A percentile compares a stretch with the other conserved stretches of the same genome.
Conservation (phyloP, 2,888 invertebrate genomes). For the Pristionchus entomophagus region DNA sequence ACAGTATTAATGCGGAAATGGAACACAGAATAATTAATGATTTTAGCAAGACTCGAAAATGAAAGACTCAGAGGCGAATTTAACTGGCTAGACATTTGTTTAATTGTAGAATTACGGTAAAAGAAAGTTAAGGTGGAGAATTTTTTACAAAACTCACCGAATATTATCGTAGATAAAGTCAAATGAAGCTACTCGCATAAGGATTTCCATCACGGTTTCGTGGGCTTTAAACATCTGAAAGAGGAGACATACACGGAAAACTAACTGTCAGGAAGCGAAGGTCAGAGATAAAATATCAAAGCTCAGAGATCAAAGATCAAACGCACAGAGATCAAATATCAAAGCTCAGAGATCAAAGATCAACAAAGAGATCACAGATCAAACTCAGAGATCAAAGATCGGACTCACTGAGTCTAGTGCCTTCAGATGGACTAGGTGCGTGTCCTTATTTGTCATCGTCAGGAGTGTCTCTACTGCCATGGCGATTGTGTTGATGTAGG, state of each 20-base stretch:
- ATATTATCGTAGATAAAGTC: not conserved
- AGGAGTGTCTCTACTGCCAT: not conserved
- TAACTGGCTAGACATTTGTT: too few species aligned
- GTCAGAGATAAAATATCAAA: too few species aligned
- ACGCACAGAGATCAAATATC: not conserved
- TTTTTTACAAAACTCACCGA: not conserved
- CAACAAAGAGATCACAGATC: too few species aligned
- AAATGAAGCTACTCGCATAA: not conserved
- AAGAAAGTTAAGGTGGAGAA: not conserved
- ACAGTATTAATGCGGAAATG: too few species aligned
- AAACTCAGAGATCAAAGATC: not conserved
- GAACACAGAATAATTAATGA: too few species aligned
- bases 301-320: not conserved
- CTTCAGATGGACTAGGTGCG: not conserved
- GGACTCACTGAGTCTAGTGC: not conserved
- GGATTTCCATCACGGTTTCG: not conserved
- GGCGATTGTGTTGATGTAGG: not conserved
- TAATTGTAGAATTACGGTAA: not conserved
- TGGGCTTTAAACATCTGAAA: not conserved
- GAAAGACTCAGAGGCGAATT: too few species aligned
- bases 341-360: too few species aligned
- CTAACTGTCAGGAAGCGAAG: not conserved
- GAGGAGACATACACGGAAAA: not conserved
- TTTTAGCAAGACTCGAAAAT: too few species aligned
- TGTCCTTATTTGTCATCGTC: not conserved